Percentiles rank a stretch among this genome's conserved stretches.
Conservation (phyloP, 30 jellyfish, hydroid and myxozoan genomes). For the Nemopilema nomurai region DNA sequence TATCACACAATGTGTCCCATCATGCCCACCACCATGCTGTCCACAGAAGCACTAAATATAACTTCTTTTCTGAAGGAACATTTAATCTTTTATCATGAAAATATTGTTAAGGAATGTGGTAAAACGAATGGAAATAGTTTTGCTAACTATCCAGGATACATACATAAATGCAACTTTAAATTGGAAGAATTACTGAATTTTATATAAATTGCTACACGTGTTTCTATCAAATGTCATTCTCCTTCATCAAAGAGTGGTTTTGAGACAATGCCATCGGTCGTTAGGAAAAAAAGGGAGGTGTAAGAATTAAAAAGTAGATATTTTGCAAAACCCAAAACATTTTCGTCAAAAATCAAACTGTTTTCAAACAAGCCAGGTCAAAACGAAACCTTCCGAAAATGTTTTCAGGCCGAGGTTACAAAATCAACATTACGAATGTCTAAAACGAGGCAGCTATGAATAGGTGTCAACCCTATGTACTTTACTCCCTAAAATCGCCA, state of each 20-base stretch:
- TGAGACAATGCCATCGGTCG: not conserved
- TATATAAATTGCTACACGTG: conserved; percentile 16
- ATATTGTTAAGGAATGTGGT: conserved; percentile 22
- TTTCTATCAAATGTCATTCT: not conserved
- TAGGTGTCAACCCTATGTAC: no score
- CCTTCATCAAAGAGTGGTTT: not conserved
- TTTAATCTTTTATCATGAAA: conserved; percentile 16
- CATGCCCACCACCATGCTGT: conserved; percentile 95
- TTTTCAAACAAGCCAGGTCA: no score
- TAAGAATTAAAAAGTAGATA: not conserved
- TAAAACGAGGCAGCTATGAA: no score
- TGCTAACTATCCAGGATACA: conserved; percentile 56
- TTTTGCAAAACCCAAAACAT: no score
- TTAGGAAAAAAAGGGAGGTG: not conserved
- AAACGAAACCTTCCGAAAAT: no score
- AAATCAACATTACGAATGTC: no score
- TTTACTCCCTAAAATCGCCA: no score
- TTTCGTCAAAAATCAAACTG: no score
- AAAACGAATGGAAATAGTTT: conserved; percentile 69
- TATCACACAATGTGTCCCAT: conserved; percentile 67
- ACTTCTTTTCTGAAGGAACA: conserved; percentile 20
- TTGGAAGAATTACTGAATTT: conserved; percentile 29
- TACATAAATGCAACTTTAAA: not conserved
- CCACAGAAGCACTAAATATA: conserved; percentile 45
- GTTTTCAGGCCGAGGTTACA: no score